Base-by-base conservation (phyloP, 2,888 invertebrate genomes). In the Sarcophaga caerulescens region DNA sequence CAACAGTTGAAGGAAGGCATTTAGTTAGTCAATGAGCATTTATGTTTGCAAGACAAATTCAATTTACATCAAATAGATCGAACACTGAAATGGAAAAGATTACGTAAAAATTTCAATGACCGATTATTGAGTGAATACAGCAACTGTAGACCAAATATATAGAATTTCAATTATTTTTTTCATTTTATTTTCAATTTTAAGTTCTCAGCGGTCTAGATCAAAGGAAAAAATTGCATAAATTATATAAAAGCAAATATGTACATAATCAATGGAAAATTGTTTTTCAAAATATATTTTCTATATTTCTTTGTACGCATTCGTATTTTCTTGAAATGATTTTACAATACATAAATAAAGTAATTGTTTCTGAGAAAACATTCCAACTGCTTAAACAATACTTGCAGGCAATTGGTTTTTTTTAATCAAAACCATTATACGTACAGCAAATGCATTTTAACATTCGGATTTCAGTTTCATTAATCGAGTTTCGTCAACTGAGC, bases 11-110 rank as follows among this genome's bases (percentile, higher is more conserved):
- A 77, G 65, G 70, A 77, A 77, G 65, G 65, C 78, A 78, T 81
- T 86, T 78, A 71, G 47, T 82, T 70, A 69, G 82, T 74, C 79
- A 76, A 77, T 83, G 77, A 78, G 63, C 77, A 84, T 78, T 81
- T 78, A 52, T 78, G 47, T 60, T 75, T 62, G 8, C 63, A 82
- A 85, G 60, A 75, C 71, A 80, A 80, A 85, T 85, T 71, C 76
- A 71, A 83, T 85, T 85, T 69, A 80, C 71, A 63, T 76, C 47
- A 80, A 80, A 75, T 52, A 76, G 59, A 70, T 81, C 17, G n/a
- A 60, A 73, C 10, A 60, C 11, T 19, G 23, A 73, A 71, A 74
- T n/a, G 69, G 19, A 74, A 69, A 47, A 35, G 45, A 76, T 80
- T 35, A 8, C 8, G 35, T 79, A 79, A 59, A 71, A 69, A 71